Evolutionary conservation across 1,140 invertebrate species (phyloP).

Genomic region (Dermatophagoides farinae): DNA sequence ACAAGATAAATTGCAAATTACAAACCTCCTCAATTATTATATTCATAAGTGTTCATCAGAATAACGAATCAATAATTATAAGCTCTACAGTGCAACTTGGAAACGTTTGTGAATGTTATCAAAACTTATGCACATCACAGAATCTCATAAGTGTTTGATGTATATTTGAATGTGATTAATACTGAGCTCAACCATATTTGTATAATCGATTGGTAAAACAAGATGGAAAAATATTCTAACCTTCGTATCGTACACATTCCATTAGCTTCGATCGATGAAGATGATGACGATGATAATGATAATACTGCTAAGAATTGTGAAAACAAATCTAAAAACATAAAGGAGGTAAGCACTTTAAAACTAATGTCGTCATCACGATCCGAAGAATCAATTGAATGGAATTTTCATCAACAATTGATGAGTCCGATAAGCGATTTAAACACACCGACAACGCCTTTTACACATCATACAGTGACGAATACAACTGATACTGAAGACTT

Average conservation of each 20-base stretch:
- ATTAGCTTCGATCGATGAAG: constrained; percentile 2
- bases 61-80: too few relatives aligned
- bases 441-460: neutral
- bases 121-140: too few relatives aligned
- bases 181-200: neutral
- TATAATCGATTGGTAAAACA: neutral
- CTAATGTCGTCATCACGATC: neutral
- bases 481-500: neutral
- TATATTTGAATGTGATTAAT: neutral
- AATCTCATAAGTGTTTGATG: too few relatives aligned
- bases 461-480: neutral
- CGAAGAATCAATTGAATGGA: neutral
- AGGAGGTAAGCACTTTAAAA: neutral
- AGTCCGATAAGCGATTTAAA: neutral
- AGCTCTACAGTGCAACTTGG: too few relatives aligned
- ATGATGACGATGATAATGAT: neutral
- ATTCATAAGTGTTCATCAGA: too few relatives aligned
- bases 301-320: neutral
- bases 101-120: too few relatives aligned
- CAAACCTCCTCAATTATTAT: too few relatives aligned
- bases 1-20: too few relatives aligned
- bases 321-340: neutral
- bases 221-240: neutral
- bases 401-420: neutral
- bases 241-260: neutral